These are phyloP conservation scores for Octomys mimax DNA, from an alignment of 2,797 vertebrate genomes.

Conservation along the genomic window DNA sequence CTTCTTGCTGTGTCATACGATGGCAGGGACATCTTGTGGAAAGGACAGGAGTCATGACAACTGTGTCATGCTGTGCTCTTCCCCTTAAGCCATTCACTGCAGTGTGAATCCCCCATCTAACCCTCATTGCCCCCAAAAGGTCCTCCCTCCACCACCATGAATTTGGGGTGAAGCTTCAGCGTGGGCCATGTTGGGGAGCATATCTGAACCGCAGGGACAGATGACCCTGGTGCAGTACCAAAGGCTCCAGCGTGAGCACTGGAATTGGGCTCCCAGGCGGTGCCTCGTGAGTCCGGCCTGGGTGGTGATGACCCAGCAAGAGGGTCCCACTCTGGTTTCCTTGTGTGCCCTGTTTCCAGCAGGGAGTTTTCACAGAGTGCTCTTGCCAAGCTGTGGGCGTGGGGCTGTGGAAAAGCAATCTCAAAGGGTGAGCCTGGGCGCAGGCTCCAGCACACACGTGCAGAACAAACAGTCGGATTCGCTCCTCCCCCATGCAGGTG, in stretches of 20 bases:
- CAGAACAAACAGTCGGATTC: no score
- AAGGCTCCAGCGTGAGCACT: neutral
- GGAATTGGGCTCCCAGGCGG: neutral
- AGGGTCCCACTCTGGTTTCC: neutral
- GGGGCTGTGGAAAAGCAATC: no score
- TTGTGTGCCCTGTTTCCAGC: neutral
- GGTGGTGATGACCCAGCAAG: neutral
- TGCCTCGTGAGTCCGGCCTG: neutral
- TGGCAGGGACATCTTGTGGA: no score
- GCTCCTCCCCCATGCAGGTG: no score
- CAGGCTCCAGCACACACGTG: no score
- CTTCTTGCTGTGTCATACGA: neutral
- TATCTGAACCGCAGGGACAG: neutral
- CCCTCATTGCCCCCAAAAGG: neutral
- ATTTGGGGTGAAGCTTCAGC: neutral
- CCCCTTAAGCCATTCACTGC: neutral
- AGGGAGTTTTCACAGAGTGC: no score
- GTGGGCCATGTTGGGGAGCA: neutral
- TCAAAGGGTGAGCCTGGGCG: no score
- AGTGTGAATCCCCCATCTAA: neutral
- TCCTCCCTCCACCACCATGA: neutral
- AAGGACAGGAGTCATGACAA: no score
- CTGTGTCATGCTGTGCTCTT: neutral
- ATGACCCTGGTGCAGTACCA: no score
- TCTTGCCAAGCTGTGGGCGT: no score